Percentiles rank a stretch among this genome's conserved stretches.
These are phyloP conservation scores for Marronus borbonicus DNA, from an alignment of 2,888 invertebrate species.

Conservation along the genomic window DNA sequence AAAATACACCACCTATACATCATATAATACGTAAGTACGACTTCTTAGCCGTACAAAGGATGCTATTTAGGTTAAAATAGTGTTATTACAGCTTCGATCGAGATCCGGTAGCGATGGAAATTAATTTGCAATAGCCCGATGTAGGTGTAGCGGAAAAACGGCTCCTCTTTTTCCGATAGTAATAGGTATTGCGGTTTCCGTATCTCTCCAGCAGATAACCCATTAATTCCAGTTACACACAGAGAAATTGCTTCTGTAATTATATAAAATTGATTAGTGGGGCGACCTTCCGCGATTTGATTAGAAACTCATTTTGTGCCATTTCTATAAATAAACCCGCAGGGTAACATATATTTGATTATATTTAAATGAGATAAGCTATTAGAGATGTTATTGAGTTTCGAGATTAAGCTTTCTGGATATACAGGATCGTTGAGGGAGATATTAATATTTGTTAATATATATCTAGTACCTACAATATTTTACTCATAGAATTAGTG, in stretches of 20 bases:
- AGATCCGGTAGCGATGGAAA: constrained; percentile 1
- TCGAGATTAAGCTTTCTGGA: not conserved
- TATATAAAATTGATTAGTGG: constrained; percentile 35
- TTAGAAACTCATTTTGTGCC: constrained; percentile 23
- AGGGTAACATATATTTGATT: constrained; percentile 29
- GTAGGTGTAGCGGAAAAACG: too few relatives aligned
- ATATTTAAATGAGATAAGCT: constrained; percentile 8
- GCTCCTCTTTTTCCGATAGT: too few relatives aligned
- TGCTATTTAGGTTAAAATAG: not conserved
- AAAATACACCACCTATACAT: not conserved
- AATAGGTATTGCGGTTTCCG: constrained; percentile 5
- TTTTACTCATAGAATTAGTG: too few relatives aligned
- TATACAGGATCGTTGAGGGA: too few relatives aligned
- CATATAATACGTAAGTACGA: too few relatives aligned
- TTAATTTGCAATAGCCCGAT: not conserved
- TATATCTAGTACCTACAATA: too few relatives aligned
- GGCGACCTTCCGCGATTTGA: constrained; percentile 29
- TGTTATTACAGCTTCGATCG: not conserved
- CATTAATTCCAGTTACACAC: constrained; percentile 37
- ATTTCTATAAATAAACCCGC: constrained; percentile 22
- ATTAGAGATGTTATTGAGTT: not conserved
- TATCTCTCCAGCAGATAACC: not conserved
- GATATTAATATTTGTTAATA: too few relatives aligned
- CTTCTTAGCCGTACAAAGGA: too few relatives aligned
- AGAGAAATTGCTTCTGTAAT: constrained; percentile 43